Evolutionary conservation across 2,797 vertebrate species (phyloP).

Genomic region (Epinephelus awoara): DNA sequence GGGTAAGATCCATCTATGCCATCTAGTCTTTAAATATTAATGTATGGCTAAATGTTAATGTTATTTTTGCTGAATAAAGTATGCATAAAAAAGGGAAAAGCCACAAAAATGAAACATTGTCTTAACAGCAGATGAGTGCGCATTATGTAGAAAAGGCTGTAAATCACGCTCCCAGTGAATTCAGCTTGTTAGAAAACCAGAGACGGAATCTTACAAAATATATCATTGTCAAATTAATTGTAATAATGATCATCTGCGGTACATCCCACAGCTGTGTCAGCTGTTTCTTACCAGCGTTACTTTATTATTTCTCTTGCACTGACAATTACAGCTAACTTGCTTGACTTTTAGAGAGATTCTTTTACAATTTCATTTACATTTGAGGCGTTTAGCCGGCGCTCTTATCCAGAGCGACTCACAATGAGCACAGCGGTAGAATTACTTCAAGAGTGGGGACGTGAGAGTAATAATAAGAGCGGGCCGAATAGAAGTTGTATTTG

Average conservation of each 20-base stretch:
- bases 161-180: slow-evolving; percentile 24
- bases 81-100: background rate
- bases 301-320: slow-evolving; percentile 30
- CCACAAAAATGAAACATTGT: background rate
- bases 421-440: slow-evolving; percentile 57
- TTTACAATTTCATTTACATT: slow-evolving; percentile 62
- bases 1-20: slow-evolving; percentile 23
- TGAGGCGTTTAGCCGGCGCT: slow-evolving; percentile 48
- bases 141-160: background rate
- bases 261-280: slow-evolving; percentile 58
- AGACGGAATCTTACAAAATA: slow-evolving; percentile 29
- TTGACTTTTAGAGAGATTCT: slow-evolving; percentile 54
- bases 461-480: slow-evolving; percentile 56
- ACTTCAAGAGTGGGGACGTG: slow-evolving; percentile 60
- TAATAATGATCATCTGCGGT: slow-evolving; percentile 51
- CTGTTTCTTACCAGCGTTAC: slow-evolving; percentile 31
- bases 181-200: slow-evolving; percentile 43
- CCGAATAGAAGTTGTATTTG: slow-evolving; percentile 28
- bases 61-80: slow-evolving; percentile 6
- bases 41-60: background rate
- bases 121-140: background rate
- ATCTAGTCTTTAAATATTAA: slow-evolving; percentile 37
- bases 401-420: slow-evolving; percentile 50
- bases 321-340: slow-evolving; percentile 45
- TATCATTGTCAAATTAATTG: slow-evolving; percentile 67